phyloP scores from a whole-genome alignment of 2,888 invertebrate species.

The Parnassius orleans region DNA sequence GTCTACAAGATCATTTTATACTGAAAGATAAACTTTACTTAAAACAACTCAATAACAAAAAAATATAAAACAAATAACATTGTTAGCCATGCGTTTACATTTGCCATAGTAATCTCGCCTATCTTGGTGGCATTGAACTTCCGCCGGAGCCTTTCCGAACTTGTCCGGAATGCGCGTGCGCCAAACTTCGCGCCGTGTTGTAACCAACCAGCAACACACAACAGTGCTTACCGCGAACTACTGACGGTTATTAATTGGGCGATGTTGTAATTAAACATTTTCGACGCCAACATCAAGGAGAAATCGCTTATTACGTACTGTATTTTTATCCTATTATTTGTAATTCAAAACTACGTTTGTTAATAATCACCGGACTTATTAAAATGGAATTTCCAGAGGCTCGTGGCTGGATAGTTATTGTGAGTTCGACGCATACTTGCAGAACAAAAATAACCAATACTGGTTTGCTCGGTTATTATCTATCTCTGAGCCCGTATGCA shows the following conservation, averaged over 20 bases:
- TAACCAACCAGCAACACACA: conserved; percentile 27
- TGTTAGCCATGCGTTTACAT: not conserved
- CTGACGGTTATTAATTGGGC: conserved; percentile 35
- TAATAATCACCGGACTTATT: not conserved
- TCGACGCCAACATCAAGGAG: conserved; percentile 32
- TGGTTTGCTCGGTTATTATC: too few species aligned
- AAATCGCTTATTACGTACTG: conserved; percentile 18
- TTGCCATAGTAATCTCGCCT: not conserved
- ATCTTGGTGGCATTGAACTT: conserved; percentile 44
- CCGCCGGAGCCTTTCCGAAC: conserved; percentile 33
- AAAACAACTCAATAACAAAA: too few species aligned
- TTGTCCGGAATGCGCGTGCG: conserved; percentile 38
- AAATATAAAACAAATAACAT: too few species aligned
- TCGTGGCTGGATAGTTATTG: too few species aligned
- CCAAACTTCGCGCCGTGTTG: conserved; percentile 35
- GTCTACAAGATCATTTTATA: too few species aligned
- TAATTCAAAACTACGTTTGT: not conserved
- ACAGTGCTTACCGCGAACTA: conserved; percentile 25
- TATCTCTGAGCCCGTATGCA: too few species aligned
- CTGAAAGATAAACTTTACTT: too few species aligned
- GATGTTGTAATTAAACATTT: conserved; percentile 49
- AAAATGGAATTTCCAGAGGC: not conserved
- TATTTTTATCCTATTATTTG: not conserved
- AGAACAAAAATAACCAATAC: too few species aligned
- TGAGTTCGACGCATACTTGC: too few species aligned